A percentile compares a stretch with the other conserved stretches of the same genome.
phyloP scores from a whole-genome alignment of 2,888 invertebrate species.

The Agriotes lineatus region DNA sequence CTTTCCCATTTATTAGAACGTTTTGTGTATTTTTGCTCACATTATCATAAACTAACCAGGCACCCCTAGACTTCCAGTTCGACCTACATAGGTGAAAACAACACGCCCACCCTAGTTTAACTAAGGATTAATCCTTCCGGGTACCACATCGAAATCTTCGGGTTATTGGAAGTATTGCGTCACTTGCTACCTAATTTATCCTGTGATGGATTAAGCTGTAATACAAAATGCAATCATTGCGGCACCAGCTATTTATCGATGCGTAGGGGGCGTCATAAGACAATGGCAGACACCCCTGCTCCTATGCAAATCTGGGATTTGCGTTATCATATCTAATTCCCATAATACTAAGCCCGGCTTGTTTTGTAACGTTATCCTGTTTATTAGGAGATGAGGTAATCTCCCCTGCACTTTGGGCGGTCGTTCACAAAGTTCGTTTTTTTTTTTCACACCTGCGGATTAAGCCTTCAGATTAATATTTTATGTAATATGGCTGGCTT shows the following conservation, averaged over 20 bases:
- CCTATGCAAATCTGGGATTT: conserved; percentile 18
- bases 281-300: neutral
- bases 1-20: no score
- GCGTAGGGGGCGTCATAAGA: neutral
- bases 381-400: neutral
- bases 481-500: no score
- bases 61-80: no score
- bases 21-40: no score
- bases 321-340: conserved; percentile 1
- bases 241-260: conserved; percentile 2
- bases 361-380: neutral
- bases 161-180: conserved; percentile 7
- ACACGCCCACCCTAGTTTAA: neutral
- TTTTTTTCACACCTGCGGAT: no score
- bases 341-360: neutral
- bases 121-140: neutral
- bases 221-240: neutral
- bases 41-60: no score
- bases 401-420: no score
- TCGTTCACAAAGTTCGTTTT: no score
- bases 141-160: conserved; percentile 6
- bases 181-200: conserved; percentile 2
- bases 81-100: no score
- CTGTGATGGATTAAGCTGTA: neutral
- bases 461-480: no score